phyloP scores from a whole-genome alignment of 1,140 invertebrate genomes.

The Lepidurus packardi region DNA sequence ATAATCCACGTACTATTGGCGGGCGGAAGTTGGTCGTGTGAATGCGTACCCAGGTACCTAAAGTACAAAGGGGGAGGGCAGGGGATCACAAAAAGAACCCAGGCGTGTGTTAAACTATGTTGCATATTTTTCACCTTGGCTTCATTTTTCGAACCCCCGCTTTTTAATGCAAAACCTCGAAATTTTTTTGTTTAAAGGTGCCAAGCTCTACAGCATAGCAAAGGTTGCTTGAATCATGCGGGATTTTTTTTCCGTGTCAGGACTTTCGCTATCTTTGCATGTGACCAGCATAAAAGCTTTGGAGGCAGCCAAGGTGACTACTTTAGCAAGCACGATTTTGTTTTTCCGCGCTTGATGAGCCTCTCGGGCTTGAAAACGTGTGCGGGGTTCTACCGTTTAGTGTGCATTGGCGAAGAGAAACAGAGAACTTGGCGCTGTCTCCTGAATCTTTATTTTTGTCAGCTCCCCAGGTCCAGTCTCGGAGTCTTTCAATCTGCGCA shows the following conservation, averaged over 20 bases:
- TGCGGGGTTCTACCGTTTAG: not conserved
- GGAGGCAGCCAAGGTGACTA: too few relatives aligned
- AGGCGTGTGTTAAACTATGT: too few relatives aligned
- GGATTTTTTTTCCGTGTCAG: too few relatives aligned
- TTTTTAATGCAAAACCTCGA: not conserved
- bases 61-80: not conserved
- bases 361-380: not conserved
- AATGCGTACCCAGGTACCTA: conserved; percentile 1
- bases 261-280: too few relatives aligned
- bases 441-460: not conserved
- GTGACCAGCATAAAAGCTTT: too few relatives aligned
- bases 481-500: not conserved
- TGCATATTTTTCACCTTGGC: not conserved
- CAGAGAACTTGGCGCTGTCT: not conserved
- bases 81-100: not conserved
- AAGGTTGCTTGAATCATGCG: too few relatives aligned
- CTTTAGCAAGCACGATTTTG: not conserved
- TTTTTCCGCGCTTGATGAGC: not conserved
- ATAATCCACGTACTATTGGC: not conserved
- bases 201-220: too few relatives aligned
- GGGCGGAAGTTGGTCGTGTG: conserved; percentile 16
- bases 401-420: not conserved
- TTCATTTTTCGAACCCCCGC: not conserved
- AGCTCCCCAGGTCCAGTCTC: conserved; percentile 2
- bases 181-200: not conserved